These are phyloP conservation scores for Idaea straminata DNA, from an alignment of 2,888 invertebrate species.

Conservation along the genomic window DNA sequence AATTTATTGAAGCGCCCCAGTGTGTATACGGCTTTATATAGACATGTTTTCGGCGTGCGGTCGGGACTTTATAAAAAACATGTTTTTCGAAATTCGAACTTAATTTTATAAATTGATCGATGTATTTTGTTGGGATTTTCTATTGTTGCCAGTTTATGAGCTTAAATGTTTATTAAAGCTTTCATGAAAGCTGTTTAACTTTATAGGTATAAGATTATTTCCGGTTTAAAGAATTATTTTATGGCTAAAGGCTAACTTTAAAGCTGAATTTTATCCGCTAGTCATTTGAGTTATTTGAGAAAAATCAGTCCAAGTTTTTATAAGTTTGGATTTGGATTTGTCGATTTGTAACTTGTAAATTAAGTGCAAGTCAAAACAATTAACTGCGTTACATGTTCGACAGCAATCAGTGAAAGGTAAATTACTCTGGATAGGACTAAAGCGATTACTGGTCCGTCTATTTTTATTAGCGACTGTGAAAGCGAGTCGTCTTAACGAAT, in stretches of 20 bases:
- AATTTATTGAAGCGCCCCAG: conserved; percentile 56
- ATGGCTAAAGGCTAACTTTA: no score
- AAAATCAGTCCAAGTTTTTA: no score
- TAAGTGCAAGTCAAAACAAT: background rate
- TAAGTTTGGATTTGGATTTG: background rate
- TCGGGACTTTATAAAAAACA: conserved; percentile 45
- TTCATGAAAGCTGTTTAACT: background rate
- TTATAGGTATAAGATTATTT: background rate
- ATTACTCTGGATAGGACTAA: conserved; percentile 48
- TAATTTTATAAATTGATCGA: conserved; percentile 38
- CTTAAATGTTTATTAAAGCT: background rate
- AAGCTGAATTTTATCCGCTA: no score
- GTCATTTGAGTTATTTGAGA: no score
- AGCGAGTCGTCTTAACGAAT: conserved; percentile 55
- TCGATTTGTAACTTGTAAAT: background rate
- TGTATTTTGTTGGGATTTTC: conserved; percentile 4
- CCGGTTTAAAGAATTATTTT: background rate
- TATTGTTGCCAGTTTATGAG: background rate
- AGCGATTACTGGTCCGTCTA: conserved; percentile 50
- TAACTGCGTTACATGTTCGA: conserved; percentile 15
- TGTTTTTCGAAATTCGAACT: conserved; percentile 35
- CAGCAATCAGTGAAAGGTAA: conserved; percentile 55
- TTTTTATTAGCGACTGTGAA: conserved; percentile 57
- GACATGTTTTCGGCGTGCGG: conserved; percentile 30
- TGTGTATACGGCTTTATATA: conserved; percentile 42